Base-by-base conservation (phyloP, 1,140 invertebrate genomes). In the Amyelois transitella region DNA sequence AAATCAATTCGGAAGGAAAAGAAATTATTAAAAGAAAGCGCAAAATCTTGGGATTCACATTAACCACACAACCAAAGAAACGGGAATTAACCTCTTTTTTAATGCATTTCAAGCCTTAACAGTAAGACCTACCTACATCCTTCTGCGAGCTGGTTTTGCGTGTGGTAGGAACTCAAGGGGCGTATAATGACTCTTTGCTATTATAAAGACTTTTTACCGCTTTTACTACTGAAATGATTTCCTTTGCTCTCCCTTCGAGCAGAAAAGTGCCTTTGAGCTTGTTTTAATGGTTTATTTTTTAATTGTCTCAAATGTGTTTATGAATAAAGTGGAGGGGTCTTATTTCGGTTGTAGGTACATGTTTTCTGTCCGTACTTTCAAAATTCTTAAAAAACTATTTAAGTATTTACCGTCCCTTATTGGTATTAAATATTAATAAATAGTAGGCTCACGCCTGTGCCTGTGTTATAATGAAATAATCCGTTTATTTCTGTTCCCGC, bases 161-260 rank as follows among this genome's bases (percentile, higher is more conserved):
- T 21, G 19, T 12, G 45, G 18, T 21, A 48, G 6, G 18, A 45
- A 73, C 61, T 81, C 75, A 84, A 84, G 70, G 70, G 66, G 62
- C 80, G 80, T 83, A 70, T 80, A 81, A 83, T 79, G 77, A 77
- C 73, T 75, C 78, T 83, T 80, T 64, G 28, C 70, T 80, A 78
- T 84, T 77, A 80, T 84, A 81, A 80, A 83, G 77, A 75, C 78
- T 81, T 84, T 82, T 81, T 70, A 77, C 63, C 72, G 67, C 73
- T 80, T 81, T 84, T 75, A 72, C 71, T 53, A 64, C 69, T 75
- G 66, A 80, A 77, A 79, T 81, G 79, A 76, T 75, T 69, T 75
- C 69, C 74, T 80, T 82, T 79, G 65, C 66, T 62, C 69, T 76
- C 61, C 75, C 64, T 66, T 70, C 66, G 65, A 76, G 69, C 76